These are phyloP conservation scores for Holothuria leucospilota DNA, from an alignment of 53 echinoderm and acorn worm species.

Conservation along the genomic window DNA sequence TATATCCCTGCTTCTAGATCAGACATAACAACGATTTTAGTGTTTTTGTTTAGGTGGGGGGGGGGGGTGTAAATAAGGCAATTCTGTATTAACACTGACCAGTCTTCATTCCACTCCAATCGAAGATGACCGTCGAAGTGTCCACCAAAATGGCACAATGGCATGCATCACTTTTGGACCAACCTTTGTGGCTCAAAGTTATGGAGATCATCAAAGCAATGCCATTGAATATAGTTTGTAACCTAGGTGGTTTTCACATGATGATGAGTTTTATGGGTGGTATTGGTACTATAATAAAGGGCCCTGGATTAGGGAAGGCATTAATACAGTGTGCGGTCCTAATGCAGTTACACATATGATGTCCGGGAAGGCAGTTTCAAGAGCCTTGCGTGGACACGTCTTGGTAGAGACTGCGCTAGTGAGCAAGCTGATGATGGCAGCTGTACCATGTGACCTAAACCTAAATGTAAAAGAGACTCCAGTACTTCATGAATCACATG, in stretches of 20 bases:
- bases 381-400: constrained; percentile 55
- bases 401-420: constrained; percentile 38
- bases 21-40: too few species aligned
- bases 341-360: constrained; percentile 44
- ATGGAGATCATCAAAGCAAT: constrained; percentile 13
- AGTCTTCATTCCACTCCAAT: too few species aligned
- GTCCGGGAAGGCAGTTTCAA: constrained; percentile 46
- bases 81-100: too few species aligned
- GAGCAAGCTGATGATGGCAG: constrained; percentile 20
- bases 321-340: too few species aligned
- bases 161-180: too few species aligned
- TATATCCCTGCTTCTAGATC: too few species aligned
- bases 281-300: constrained; percentile 20
- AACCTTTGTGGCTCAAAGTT: constrained; percentile 15
- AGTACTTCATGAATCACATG: neutral
- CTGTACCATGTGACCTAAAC: constrained; percentile 33
- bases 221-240: constrained; percentile 28
- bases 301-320: constrained; percentile 36
- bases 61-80: too few species aligned
- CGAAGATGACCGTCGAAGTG: too few species aligned
- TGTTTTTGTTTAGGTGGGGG: too few species aligned
- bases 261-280: constrained; percentile 46
- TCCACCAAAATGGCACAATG: neutral
- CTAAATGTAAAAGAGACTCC: too few species aligned
- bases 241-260: constrained; percentile 41